Evolutionary conservation across 64 coral and sea anemone genomes (phyloP).

Genomic region (Montipora capricornis): DNA sequence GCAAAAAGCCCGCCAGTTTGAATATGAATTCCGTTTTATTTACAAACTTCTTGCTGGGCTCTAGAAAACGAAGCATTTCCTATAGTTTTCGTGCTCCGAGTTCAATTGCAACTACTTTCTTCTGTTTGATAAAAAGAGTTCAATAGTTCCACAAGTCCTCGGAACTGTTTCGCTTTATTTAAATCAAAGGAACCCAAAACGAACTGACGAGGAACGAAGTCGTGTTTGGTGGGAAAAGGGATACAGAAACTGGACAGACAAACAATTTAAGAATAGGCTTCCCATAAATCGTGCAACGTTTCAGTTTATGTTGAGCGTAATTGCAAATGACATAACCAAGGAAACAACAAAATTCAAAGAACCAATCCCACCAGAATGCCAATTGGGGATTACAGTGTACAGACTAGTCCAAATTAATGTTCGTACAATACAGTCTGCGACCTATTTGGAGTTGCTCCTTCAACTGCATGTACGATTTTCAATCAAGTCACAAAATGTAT

Average conservation of each 20-base stretch:
- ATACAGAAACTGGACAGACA: slow-evolving; percentile 46
- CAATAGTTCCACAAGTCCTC: too few species aligned
- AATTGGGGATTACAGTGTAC: slow-evolving; percentile 53
- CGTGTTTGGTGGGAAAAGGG: slow-evolving; percentile 40
- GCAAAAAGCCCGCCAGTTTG: too few species aligned
- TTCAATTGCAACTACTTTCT: too few species aligned
- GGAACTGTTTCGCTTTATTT: too few species aligned
- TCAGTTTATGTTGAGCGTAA: background rate
- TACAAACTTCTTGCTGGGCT: too few species aligned
- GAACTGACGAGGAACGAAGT: slow-evolving; percentile 27
- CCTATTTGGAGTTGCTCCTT: slow-evolving; percentile 66
- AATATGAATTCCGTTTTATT: too few species aligned
- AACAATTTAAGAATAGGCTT: slow-evolving; percentile 57
- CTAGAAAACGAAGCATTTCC: too few species aligned
- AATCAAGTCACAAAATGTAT: slow-evolving; percentile 60
- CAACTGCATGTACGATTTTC: slow-evolving; percentile 60
- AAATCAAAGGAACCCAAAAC: slow-evolving; percentile 11
- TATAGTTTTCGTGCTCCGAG: too few species aligned
- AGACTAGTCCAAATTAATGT: slow-evolving; percentile 8
- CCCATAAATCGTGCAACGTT: slow-evolving; percentile 48
- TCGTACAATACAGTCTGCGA: slow-evolving; percentile 46
- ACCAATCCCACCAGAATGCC: slow-evolving; percentile 17
- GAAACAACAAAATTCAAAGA: slow-evolving; percentile 40
- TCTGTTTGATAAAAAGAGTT: too few species aligned
- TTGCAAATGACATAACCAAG: slow-evolving; percentile 1